Evolutionary conservation across 2,888 invertebrate genomes (phyloP), one percentile per base, ranked within the genome.

Genomic region (Neoitamus cyanurus): DNA sequence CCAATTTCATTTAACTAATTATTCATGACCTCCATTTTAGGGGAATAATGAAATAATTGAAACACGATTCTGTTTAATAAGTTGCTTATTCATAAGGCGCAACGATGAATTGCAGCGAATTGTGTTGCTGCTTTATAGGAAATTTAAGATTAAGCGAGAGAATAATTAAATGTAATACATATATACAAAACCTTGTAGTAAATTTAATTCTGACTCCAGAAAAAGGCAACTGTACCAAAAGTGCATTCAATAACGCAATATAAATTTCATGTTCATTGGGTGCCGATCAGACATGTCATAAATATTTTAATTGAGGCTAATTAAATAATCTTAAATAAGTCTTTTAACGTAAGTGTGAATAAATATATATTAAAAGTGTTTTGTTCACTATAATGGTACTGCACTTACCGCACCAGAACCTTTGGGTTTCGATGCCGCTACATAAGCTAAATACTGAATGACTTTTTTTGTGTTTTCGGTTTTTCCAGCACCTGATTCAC

Each of bases 381-480:
- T 30, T 58, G 6, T 25, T 25, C 7, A 58, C 9, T 20, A 5
- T 72, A 70, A 70, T 70, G 58, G 20, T 20, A 20, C 69, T 84
- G 2, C 28, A 69, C 95, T 95, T 94, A 96, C 96, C 95, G 96
- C 96, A 92, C 95, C 96, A 58, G 96, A 95, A 89, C 95, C 94
- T 92, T 97, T 97, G 83, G 97, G 97, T 92, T 98, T 98, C 31
- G 99, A 99, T 78, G 99, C 99, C 87, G 99, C 99, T 84, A 99
- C 99, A 92, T 98, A 98, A 70, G 99, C 99, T 91, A 99, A 94
- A 93, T 99, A 99, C 93, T 99, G 99, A 90, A 99, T 99, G 84
- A 99, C 99, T 94, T 99, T 99, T 93, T 99, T 99, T 85, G 99
- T 99, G 92, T 99, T 99, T 92, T 99, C 99, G 80, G 99, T 99